Base-by-base conservation (phyloP, 2,113 vertebrate species). In the Cinclus mexicanus region DNA sequence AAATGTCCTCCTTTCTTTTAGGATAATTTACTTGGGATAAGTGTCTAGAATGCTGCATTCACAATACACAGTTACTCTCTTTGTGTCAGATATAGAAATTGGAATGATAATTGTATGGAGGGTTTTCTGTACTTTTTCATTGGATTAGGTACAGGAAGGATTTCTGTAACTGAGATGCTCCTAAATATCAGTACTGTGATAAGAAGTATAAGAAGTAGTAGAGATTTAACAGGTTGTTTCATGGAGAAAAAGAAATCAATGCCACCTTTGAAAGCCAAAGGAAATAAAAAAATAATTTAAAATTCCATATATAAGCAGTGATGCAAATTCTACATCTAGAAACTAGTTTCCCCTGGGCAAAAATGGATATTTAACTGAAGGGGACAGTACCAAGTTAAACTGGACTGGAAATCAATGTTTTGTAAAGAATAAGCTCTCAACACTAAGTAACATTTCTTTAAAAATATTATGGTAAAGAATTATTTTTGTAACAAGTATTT, bases 401-500 rank as follows among this genome's bases (percentile, higher is more conserved):
- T 88, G 67, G 68, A 64, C 47, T 93, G 64, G 64, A 83, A 74
- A 50, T 47, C 4, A 70, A 59, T 75, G 57, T 74, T 90, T 93
- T 59, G 61, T 84, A 69, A 75, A 71, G 84, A 93, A 57, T 70
- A 60, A 80, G 44, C 55, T 86, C 59, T 63, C 0, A 0, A 81
- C 35, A 37, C 78, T 28, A 79, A 93, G 52, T 74, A 82, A 57
- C 29, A 37, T 61, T 90, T 89, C 55, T 91, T 81, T 37, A 37
- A 83, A 91, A 88, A 29, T 64, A 39, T 26, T 72, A 13, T 12
- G 67, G 26, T 42, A 83, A 77, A 41, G 26, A 86, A 56, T 86
- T 94, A 68, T 81, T 94, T 96, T 90, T 88, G 19, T 85, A 86
- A 52, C 44, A 89, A 67, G 35, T 56, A 46, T 65, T 83, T 90